Base-by-base conservation (phyloP, 2,797 vertebrate genomes). In the Anisognathus igniventris region DNA sequence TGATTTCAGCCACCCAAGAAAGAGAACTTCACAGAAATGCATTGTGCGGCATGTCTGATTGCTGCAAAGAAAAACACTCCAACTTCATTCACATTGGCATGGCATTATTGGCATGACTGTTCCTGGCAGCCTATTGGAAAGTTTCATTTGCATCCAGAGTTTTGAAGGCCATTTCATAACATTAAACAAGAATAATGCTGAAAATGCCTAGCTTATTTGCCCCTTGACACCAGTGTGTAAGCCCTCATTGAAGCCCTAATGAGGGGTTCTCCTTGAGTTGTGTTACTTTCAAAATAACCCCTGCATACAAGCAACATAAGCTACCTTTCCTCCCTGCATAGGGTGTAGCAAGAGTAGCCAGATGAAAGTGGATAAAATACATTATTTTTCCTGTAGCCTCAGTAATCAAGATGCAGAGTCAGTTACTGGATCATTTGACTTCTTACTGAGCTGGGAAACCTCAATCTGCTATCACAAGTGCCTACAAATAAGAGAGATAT, bases 1-100 rank as follows among this genome's bases (percentile, higher is more conserved):
- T 86, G 87, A 78, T 91, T 64, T 74, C 90, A 97, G 85, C 57
- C 31, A 91, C 94, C 89, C 90, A 61, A 88, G 68, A 96, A 96
- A 88, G 80, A 90, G 45, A 75, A 53, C 82, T 96, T 92, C 72
- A 77, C 92, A 39, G 76, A 94, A 97, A 84, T 80, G 37, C 50
- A 22, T 94, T 93, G 50, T 95, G 82, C 81, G 54, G 76, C 80
- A 24, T 72, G 80, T 89, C 91, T 96, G 95, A 93, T 86, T 42
- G n/a, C 94, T 92, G 88, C 75, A 48, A 51, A 56, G 76, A 86
- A 95, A 96, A 97, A 88, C 78, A 37, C 31, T 92, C 79, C 30
- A 0, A 40, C 85, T 78, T 95, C 68, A 62, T 94, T 95, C 90
- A 12, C 5, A 19, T 58, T 85, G 90, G 84, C 77, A 50, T 74